Percentiles rank a stretch among this genome's conserved stretches.
Evolutionary conservation across 2,797 vertebrate genomes (phyloP).

Genomic region (Danio jaintianensis): DNA sequence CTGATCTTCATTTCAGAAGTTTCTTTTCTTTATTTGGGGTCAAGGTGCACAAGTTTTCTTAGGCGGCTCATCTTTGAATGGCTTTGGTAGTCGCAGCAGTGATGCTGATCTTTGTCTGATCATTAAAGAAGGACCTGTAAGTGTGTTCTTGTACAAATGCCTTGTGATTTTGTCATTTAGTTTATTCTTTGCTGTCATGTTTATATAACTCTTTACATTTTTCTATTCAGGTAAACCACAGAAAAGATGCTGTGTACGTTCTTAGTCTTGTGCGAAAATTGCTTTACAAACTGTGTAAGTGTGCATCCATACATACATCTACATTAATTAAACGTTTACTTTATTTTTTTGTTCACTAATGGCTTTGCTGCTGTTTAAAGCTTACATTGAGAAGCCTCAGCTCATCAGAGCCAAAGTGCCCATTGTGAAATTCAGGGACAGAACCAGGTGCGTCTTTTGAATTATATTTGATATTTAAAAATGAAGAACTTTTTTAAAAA

Average conservation of each 20-base stretch:
- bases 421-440: slow-evolving; percentile 96
- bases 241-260: slow-evolving; percentile 84
- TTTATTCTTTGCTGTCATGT: slow-evolving; percentile 9
- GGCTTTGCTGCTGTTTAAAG: slow-evolving; percentile 64
- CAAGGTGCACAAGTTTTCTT: slow-evolving; percentile 88
- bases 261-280: slow-evolving; percentile 86
- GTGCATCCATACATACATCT: neutral
- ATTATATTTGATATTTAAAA: neutral
- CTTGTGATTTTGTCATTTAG: slow-evolving; percentile 3
- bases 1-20: neutral
- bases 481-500: too few relatives aligned
- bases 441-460: slow-evolving; percentile 84
- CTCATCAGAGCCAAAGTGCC: slow-evolving; percentile 97
- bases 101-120: slow-evolving; percentile 95
- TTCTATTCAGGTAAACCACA: slow-evolving; percentile 83
- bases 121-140: slow-evolving; percentile 84
- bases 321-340: neutral
- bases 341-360: neutral
- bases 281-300: slow-evolving; percentile 92
- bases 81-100: slow-evolving; percentile 90
- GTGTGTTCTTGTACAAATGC: slow-evolving; percentile 58
- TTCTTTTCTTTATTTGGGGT: neutral
- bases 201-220: slow-evolving; percentile 14
- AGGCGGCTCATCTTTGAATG: slow-evolving; percentile 94
- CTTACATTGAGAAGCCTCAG: slow-evolving; percentile 87